Conservation (phyloP, 2,888 invertebrate genomes). For the Nebria salina region DNA sequence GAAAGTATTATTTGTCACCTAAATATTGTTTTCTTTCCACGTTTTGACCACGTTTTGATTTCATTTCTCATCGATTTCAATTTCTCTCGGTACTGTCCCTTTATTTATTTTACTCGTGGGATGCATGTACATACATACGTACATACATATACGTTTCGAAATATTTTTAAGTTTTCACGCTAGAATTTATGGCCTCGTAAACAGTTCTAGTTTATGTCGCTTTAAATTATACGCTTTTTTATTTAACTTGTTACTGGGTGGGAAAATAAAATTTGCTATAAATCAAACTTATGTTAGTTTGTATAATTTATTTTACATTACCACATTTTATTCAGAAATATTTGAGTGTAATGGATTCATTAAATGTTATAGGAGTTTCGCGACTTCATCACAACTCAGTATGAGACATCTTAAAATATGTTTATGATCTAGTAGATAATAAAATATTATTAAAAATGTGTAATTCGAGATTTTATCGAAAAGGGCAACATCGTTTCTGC, state of each 20-base stretch:
- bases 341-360: neutral
- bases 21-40: conserved; percentile 36
- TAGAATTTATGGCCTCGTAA: conserved; percentile 1
- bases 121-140: neutral
- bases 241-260: neutral
- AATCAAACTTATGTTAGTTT: neutral
- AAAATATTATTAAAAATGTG: too few species aligned
- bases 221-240: neutral
- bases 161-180: conserved; percentile 3
- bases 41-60: conserved; percentile 38
- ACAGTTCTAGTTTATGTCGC: conserved; percentile 6
- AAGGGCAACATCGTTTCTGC: too few species aligned
- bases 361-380: too few species aligned
- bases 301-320: conserved; percentile 1
- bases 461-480: too few species aligned
- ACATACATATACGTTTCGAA: conserved; percentile 7
- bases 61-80: conserved; percentile 32
- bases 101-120: conserved; percentile 32
- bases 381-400: too few species aligned
- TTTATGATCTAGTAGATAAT: too few species aligned
- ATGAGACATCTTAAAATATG: too few species aligned
- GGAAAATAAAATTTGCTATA: neutral
- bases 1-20: conserved; percentile 39
- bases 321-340: neutral
- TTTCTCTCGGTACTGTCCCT: conserved; percentile 34